Conservation (phyloP, 2,888 invertebrate species). For the Tenthredo mesomela region DNA sequence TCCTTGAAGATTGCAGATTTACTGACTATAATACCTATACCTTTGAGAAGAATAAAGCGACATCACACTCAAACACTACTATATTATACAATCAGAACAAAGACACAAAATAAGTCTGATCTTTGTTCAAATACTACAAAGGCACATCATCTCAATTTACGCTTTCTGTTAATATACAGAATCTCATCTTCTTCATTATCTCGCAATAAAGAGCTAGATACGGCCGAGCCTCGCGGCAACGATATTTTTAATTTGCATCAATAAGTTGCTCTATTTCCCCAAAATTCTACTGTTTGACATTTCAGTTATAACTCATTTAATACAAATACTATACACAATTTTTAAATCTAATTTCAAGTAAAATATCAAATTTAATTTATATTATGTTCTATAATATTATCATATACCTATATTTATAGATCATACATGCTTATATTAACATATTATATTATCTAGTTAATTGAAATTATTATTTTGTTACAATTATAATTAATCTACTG, state of each 20-base stretch:
- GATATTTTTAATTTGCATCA: neutral
- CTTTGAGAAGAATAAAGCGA: neutral
- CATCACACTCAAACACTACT: neutral
- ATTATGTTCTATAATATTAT: neutral
- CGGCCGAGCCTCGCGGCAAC: neutral
- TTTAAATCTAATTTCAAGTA: neutral
- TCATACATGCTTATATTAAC: neutral
- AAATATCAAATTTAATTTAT: neutral
- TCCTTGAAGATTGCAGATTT: neutral
- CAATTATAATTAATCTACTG: neutral
- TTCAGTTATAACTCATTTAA: neutral
- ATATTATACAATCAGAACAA: conserved; percentile 7
- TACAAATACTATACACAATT: neutral
- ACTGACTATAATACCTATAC: neutral
- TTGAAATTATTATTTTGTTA: conserved; percentile 29
- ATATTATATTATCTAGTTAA: neutral
- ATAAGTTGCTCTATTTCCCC: neutral
- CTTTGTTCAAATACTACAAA: neutral
- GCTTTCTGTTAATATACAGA: neutral
- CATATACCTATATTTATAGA: neutral
- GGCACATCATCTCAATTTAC: neutral
- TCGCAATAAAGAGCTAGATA: neutral
- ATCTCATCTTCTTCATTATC: neutral
- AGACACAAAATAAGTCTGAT: neutral
- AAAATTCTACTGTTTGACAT: neutral